Evolutionary conservation across 2,888 invertebrate genomes (phyloP).

Genomic region (Melanargia galathea): DNA sequence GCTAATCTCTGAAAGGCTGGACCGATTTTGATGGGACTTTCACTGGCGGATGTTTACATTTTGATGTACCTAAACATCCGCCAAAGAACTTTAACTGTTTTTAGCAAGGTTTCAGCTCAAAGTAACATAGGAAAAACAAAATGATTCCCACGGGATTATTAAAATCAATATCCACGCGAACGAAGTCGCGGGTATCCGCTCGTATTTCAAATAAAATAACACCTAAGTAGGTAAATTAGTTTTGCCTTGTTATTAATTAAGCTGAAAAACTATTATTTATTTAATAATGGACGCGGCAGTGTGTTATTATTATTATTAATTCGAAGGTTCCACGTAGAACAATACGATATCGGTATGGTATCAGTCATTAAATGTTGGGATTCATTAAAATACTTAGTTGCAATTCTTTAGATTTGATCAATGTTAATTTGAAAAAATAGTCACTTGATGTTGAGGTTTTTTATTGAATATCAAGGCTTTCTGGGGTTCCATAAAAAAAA

Average conservation of each 20-base stretch:
- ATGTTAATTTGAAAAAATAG: not conserved
- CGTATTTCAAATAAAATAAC: not conserved
- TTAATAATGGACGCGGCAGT: slow-evolving; percentile 4
- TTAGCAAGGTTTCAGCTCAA: too few species aligned
- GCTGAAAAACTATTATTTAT: slow-evolving; percentile 15
- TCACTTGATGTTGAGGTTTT: not conserved
- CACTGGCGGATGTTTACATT: too few species aligned
- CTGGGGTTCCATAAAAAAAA: too few species aligned
- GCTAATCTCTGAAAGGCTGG: too few species aligned
- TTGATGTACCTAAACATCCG: too few species aligned
- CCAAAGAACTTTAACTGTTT: too few species aligned
- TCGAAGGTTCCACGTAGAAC: slow-evolving; percentile 13
- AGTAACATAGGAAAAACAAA: too few species aligned
- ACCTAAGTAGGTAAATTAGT: slow-evolving; percentile 9
- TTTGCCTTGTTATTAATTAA: slow-evolving; percentile 6
- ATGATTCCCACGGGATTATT: too few species aligned
- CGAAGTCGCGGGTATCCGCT: too few species aligned
- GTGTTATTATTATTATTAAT: not conserved
- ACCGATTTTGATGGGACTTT: too few species aligned
- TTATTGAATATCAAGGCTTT: too few species aligned
- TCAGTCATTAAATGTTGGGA: slow-evolving; percentile 1
- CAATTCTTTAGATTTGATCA: not conserved
- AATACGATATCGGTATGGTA: slow-evolving; percentile 11
- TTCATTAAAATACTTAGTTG: slow-evolving; percentile 10
- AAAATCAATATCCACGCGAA: too few species aligned